phyloP scores from a whole-genome alignment of 2,797 vertebrate genomes.

The Hoplostethus mediterraneus region DNA sequence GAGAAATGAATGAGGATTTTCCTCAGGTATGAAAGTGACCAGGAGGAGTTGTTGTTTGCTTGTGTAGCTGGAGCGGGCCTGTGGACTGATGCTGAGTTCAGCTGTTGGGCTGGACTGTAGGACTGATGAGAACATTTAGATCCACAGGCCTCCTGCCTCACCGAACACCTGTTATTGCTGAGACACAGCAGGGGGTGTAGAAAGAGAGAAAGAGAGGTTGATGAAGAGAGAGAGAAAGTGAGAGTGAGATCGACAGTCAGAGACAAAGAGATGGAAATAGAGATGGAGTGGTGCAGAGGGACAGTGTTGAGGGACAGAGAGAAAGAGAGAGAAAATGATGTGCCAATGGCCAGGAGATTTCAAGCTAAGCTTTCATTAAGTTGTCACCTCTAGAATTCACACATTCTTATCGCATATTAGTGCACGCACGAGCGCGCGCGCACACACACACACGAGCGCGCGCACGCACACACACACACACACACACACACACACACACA shows the following conservation, averaged over 20 bases:
- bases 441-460: not conserved
- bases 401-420: conserved; percentile 20
- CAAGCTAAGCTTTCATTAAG: conserved; percentile 16
- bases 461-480: not conserved
- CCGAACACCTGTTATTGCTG: conserved; percentile 75
- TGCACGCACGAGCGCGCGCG: too few species aligned
- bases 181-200: conserved; percentile 49
- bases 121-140: conserved; percentile 78
- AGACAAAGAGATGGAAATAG: conserved; percentile 37
- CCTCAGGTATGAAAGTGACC: conserved; percentile 53
- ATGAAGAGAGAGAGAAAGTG: conserved; percentile 43
- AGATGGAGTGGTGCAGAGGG: conserved; percentile 6
- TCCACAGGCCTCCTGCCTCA: conserved; percentile 64
- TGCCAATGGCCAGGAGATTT: conserved; percentile 12
- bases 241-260: conserved; percentile 28
- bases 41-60: conserved; percentile 17
- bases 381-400: conserved; percentile 1
- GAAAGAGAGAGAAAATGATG: not conserved
- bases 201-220: not conserved
- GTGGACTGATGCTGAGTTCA: conserved; percentile 72
- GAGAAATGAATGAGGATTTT: conserved; percentile 21
- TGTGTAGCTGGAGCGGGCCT: conserved; percentile 25
- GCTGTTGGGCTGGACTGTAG: conserved; percentile 64
- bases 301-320: conserved; percentile 2
- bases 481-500: conserved; percentile 3